These are phyloP conservation scores for Cotesia typhae DNA, from an alignment of 1,140 invertebrate species.

Conservation along the genomic window DNA sequence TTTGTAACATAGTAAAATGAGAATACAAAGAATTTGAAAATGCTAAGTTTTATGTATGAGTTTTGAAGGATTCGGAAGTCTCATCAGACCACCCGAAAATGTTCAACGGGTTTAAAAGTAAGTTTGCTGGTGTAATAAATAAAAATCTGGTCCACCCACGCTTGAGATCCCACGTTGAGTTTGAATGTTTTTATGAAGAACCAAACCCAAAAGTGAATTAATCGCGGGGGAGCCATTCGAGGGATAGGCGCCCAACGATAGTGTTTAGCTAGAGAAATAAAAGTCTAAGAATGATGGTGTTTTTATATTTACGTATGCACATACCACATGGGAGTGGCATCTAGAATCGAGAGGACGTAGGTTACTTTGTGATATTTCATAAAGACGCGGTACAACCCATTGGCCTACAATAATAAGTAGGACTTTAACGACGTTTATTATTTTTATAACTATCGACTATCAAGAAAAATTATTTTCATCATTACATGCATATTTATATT, in stretches of 20 bases:
- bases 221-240: conserved; percentile 19
- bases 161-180: conserved; percentile 21
- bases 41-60: no score
- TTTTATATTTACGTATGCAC: conserved; percentile 11
- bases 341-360: conserved; percentile 9
- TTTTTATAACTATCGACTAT: neutral
- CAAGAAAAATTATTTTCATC: neutral
- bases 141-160: conserved; percentile 45
- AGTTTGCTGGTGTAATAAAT: conserved; percentile 40
- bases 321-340: conserved; percentile 28
- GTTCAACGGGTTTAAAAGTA: conserved; percentile 39
- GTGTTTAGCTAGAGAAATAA: neutral
- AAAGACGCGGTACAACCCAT: neutral
- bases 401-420: neutral
- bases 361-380: neutral
- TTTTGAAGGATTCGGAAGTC: neutral
- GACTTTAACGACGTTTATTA: neutral
- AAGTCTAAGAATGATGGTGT: conserved; percentile 1
- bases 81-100: neutral
- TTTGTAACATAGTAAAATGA: no score
- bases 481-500: neutral
- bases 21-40: no score
- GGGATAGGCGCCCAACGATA: conserved; percentile 16
- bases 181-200: conserved; percentile 39
- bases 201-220: conserved; percentile 27